These are phyloP conservation scores for Brachionus manjavacas DNA, from an alignment of 1,140 invertebrate species.

Conservation along the genomic window DNA sequence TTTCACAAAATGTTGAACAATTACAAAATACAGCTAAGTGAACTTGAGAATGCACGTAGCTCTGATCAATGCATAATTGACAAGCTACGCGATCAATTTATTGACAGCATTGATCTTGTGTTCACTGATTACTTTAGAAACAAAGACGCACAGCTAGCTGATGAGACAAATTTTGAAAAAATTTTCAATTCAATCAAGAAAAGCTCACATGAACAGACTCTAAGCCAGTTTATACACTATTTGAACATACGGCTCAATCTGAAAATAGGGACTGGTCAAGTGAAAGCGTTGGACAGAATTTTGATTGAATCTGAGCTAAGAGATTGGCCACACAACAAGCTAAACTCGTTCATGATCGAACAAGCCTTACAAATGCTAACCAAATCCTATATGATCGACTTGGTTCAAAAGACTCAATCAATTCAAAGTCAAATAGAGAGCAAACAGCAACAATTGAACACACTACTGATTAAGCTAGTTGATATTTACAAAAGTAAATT, in stretches of 20 bases:
- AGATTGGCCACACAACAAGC: neutral
- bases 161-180: neutral
- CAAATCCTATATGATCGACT: neutral
- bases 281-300: neutral
- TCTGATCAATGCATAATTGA: neutral
- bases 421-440: neutral
- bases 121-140: neutral
- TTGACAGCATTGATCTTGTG: neutral
- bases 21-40: neutral
- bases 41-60: neutral
- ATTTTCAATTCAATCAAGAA: neutral
- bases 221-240: neutral
- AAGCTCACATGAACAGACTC: neutral
- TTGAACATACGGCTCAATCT: neutral
- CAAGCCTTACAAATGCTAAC: neutral
- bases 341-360: neutral
- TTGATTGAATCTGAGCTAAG: neutral
- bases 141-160: neutral
- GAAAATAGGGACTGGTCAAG: neutral
- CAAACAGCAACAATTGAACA: neutral
- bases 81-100: neutral
- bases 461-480: neutral
- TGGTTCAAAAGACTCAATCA: neutral
- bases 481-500: slow-evolving; percentile 11
- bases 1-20: neutral